These are phyloP conservation scores for Triops longicaudatus DNA, from an alignment of 1,140 invertebrate genomes.

Conservation along the genomic window DNA sequence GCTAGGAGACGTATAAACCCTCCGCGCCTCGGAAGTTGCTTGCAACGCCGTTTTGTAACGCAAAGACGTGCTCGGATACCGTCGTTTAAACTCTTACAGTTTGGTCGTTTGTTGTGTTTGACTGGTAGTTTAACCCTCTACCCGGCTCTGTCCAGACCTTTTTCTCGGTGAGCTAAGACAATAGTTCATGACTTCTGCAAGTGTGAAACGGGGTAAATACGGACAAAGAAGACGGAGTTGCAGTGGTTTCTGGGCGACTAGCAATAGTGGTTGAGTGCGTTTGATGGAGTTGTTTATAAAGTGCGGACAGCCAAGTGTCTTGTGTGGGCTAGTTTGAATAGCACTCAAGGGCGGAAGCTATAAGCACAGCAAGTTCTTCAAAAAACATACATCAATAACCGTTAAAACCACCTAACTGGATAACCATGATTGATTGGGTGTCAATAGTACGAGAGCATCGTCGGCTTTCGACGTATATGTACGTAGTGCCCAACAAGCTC, in stretches of 20 bases:
- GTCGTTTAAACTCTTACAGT: neutral
- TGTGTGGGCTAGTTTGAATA: too few species aligned
- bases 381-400: too few species aligned
- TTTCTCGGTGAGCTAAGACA: neutral
- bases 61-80: neutral
- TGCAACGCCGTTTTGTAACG: neutral
- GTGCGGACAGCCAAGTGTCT: too few species aligned
- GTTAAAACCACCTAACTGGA: neutral
- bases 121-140: neutral
- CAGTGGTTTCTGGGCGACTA: too few species aligned
- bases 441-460: slow-evolving; percentile 61
- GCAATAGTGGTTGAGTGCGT: too few species aligned
- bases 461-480: slow-evolving; percentile 62
- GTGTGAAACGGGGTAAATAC: too few species aligned
- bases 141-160: neutral
- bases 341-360: too few species aligned
- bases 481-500: slow-evolving; percentile 52
- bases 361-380: too few species aligned
- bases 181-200: too few species aligned
- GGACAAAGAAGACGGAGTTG: too few species aligned
- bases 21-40: neutral
- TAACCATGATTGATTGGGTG: slow-evolving; percentile 66
- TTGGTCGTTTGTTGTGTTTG: slow-evolving; percentile 1
- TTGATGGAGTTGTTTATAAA: too few species aligned
- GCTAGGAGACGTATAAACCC: neutral